These are phyloP conservation scores for Protomyctophum bolini DNA, from an alignment of 2,113 vertebrate genomes.

Conservation along the genomic window DNA sequence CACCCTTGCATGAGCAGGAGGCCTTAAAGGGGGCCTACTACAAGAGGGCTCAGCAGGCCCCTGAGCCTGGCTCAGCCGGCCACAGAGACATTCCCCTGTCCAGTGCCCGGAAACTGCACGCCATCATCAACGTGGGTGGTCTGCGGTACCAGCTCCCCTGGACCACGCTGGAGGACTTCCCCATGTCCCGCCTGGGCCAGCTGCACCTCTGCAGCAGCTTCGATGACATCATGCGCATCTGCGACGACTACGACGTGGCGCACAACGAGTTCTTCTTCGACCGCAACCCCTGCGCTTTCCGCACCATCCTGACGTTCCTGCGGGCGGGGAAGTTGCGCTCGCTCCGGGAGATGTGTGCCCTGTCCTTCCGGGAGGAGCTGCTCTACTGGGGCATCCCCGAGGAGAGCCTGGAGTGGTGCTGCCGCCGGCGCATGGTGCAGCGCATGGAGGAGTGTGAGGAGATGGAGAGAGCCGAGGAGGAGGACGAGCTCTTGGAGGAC, in stretches of 20 bases:
- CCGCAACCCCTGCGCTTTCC: constrained; percentile 93
- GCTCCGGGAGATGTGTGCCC: constrained; percentile 91
- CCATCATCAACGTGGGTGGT: constrained; percentile 96
- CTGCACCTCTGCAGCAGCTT: constrained; percentile 93
- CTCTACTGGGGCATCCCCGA: constrained; percentile 97
- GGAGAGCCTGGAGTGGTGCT: constrained; percentile 94
- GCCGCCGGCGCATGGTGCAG: constrained; percentile 90
- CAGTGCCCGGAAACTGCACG: constrained; percentile 83
- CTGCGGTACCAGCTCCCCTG: constrained; percentile 94
- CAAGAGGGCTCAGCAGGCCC: constrained; percentile 86
- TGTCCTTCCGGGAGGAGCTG: constrained; percentile 96
- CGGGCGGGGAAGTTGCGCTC: constrained; percentile 92
- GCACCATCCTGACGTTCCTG: constrained; percentile 94
- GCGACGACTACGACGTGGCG: constrained; percentile 93
- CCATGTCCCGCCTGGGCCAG: constrained; percentile 90
- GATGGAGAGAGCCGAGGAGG: constrained; percentile 86
- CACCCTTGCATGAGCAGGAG: constrained; percentile 84
- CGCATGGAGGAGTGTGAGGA: constrained; percentile 93
- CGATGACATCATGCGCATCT: constrained; percentile 94
- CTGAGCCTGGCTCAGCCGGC: constrained; percentile 60
- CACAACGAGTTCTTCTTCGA: constrained; percentile 98
- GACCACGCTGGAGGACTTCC: constrained; percentile 96
- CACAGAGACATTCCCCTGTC: constrained; percentile 65
- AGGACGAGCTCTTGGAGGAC: constrained; percentile 73
- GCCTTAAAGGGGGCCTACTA: constrained; percentile 91